Conservation (phyloP, 2,113 vertebrate genomes). For the Pampusana beccarii region DNA sequence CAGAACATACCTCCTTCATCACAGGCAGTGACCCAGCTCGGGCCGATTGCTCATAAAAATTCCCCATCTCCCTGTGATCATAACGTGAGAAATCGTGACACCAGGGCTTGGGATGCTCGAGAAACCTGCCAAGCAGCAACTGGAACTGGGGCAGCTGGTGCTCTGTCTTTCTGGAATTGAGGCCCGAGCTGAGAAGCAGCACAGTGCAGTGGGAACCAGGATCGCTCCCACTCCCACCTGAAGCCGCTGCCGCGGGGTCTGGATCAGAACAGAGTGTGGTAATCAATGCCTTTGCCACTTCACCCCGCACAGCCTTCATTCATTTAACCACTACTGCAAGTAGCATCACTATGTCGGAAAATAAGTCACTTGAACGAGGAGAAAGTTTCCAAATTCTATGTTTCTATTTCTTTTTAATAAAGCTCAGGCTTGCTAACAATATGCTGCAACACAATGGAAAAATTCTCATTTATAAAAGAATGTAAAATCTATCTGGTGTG, state of each 20-base stretch:
- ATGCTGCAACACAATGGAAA: slow-evolving; percentile 3
- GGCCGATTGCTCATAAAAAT: not conserved
- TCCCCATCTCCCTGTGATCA: not conserved
- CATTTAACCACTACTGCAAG: not conserved
- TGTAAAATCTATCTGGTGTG: slow-evolving; percentile 46
- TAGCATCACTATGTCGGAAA: not conserved
- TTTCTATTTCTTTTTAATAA: slow-evolving; percentile 27
- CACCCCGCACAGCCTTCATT: not conserved
- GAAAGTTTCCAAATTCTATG: not conserved
- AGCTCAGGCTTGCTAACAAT: not conserved
- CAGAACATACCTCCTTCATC: not conserved
- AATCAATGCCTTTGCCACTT: not conserved
- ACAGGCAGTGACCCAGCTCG: not conserved
- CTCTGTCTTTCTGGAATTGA: too few species aligned
- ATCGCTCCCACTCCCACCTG: not conserved
- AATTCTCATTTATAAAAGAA: slow-evolving; percentile 16
- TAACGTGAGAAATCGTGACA: not conserved
- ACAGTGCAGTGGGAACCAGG: not conserved
- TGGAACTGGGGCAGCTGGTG: not conserved
- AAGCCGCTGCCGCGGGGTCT: not conserved
- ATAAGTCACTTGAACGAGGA: not conserved
- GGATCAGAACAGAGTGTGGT: not conserved
- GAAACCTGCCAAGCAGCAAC: not conserved
- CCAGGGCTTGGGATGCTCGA: too few species aligned
- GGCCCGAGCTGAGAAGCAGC: not conserved